Conservation (phyloP, 1,140 invertebrate species). For the Zaprionus capensis region DNA sequence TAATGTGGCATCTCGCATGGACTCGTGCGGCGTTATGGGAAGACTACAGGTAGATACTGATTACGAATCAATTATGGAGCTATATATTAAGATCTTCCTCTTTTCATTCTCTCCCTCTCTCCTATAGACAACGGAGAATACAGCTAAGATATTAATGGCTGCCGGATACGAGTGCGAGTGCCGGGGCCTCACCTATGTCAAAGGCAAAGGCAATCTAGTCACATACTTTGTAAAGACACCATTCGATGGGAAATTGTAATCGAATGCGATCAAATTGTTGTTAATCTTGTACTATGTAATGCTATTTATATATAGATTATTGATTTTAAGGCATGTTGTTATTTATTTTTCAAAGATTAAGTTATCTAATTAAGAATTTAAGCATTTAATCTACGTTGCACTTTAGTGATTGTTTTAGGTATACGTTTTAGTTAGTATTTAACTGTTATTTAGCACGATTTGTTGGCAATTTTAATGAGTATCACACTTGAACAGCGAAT, state of each 20-base stretch:
- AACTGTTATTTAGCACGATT: slow-evolving; percentile 68
- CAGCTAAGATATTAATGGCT: slow-evolving; percentile 93
- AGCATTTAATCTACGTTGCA: slow-evolving; percentile 74
- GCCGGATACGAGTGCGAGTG: slow-evolving; percentile 94
- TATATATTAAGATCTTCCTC: too few relatives aligned
- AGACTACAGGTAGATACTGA: slow-evolving; percentile 88
- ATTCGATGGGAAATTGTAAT: slow-evolving; percentile 86
- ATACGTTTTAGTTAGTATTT: slow-evolving; percentile 62
- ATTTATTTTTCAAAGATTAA: slow-evolving; percentile 72
- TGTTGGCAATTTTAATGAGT: slow-evolving; percentile 60
- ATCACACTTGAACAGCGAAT: slow-evolving; percentile 77
- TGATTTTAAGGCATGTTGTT: slow-evolving; percentile 65
- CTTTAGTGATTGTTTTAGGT: slow-evolving; percentile 54
- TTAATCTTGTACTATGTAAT: slow-evolving; percentile 41
- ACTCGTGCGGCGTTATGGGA: slow-evolving; percentile 96
- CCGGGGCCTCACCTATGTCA: slow-evolving; percentile 94
- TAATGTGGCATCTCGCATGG: slow-evolving; percentile 98
- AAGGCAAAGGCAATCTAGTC: slow-evolving; percentile 96
- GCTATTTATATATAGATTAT: slow-evolving; percentile 53
- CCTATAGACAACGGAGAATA: slow-evolving; percentile 90
- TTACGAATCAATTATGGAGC: not conserved
- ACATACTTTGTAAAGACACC: slow-evolving; percentile 96
- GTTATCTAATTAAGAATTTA: slow-evolving; percentile 53
- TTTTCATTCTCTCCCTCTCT: too few relatives aligned
- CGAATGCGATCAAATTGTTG: slow-evolving; percentile 48